Base-by-base conservation (phyloP, 2,888 invertebrate genomes). In the Yponomeuta evonymella region DNA sequence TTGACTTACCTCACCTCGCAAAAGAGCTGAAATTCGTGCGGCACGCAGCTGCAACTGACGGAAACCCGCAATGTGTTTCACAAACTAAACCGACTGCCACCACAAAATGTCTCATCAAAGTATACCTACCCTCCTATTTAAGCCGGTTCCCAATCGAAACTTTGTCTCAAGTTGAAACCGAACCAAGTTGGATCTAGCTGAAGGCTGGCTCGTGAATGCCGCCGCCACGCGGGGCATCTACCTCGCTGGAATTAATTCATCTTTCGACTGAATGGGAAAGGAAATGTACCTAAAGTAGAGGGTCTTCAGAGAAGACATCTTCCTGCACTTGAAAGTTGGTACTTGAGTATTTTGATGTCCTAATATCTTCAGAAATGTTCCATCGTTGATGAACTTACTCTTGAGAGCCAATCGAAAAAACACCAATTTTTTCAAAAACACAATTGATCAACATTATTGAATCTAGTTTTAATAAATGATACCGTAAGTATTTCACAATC, bases 211-310 rank as follows among this genome's bases (percentile, higher is more conserved):
- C 15, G 82, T 85, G 84, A 84, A 86, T 83, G 83, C 85, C 83
- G 79, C 80, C 78, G 79, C 81, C 81, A 79, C 85, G 48, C 33
- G 80, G 82, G 43, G 84, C 83, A 85, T 88, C 88, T 84, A 87
- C 83, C 85, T 87, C 78, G 81, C 75, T 82, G 84, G 84, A 89
- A 89, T 91, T 91, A 90, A 90, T 90, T 87, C 86, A 87, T 89
- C 88, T 85, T 82, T 81, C 80, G 66, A 74, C 75, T 78, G 77
- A 78, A 78, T 77, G 73, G 76, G 33, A 33, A 4, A 29, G 65
- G 65, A 12, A 65, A 65, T 58, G 51, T 58, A 58, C 51, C 51
- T 58, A 58, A 15, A 58, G 12, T 58, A 12, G 51, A 58, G 51
- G 51, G 51, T 15, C 15, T 58, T 58, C 51, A 58, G 12, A 15